These are phyloP conservation scores for Bombylius discolor DNA, from an alignment of 2,888 invertebrate genomes.

Conservation along the genomic window DNA sequence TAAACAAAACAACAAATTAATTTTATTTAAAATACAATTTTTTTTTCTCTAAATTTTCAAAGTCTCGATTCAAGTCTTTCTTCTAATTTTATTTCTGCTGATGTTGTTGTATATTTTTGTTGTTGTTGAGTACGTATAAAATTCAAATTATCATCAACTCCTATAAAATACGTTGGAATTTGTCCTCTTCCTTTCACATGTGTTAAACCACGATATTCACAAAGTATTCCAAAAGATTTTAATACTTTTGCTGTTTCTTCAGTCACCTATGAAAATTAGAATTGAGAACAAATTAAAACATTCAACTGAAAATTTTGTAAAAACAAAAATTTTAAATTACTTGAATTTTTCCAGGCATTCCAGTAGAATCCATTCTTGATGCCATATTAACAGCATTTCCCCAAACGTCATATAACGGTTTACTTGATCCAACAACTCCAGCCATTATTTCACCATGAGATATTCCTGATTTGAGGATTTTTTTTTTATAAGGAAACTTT, in stretches of 20 bases:
- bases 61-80: too few species aligned
- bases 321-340: constrained; percentile 28
- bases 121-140: constrained; percentile 26
- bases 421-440: constrained; percentile 86
- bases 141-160: constrained; percentile 47
- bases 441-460: constrained; percentile 85
- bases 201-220: constrained; percentile 54
- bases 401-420: constrained; percentile 94
- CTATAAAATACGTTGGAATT: constrained; percentile 61
- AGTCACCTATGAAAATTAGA: constrained; percentile 41
- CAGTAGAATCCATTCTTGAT: constrained; percentile 89
- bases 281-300: too few species aligned
- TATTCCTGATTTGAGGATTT: constrained; percentile 40
- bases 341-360: constrained; percentile 65
- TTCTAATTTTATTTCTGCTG: too few species aligned
- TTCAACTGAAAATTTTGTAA: not conserved
- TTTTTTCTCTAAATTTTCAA: too few species aligned
- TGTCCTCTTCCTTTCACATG: constrained; percentile 56
- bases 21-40: too few species aligned
- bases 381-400: constrained; percentile 95
- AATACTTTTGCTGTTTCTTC: constrained; percentile 57
- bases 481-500: too few species aligned
- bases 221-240: constrained; percentile 52
- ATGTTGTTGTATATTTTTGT: not conserved
- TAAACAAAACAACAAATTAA: too few species aligned